phyloP scores from a whole-genome alignment of 2,113 vertebrate genomes.

The Tinamus guttatus region DNA sequence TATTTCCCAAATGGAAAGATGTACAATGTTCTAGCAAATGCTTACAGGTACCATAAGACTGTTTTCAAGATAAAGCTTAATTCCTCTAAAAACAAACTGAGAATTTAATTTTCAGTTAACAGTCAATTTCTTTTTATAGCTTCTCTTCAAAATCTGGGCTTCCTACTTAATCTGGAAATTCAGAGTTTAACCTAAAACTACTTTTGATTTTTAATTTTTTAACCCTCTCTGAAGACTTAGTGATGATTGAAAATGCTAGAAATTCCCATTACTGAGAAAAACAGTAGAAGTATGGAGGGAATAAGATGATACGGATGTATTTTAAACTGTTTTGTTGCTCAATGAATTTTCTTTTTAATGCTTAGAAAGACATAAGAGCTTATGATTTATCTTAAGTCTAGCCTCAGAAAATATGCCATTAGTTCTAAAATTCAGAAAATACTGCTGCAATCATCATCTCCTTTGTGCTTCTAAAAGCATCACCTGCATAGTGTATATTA shows the following conservation, averaged over 20 bases:
- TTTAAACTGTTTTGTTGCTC: background rate
- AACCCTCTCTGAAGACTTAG: background rate
- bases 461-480: background rate
- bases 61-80: background rate
- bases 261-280: background rate
- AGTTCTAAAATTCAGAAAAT: background rate
- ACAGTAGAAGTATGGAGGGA: background rate
- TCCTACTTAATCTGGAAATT: background rate
- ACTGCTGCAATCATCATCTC: background rate
- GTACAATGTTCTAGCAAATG: rapidly evolving
- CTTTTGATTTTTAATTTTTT: background rate
- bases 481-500: background rate
- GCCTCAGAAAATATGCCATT: background rate
- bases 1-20: background rate
- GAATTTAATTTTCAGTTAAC: background rate
- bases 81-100: background rate
- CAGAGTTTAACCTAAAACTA: background rate
- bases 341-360: background rate
- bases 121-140: background rate
- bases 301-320: background rate
- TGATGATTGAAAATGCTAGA: background rate
- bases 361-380: background rate
- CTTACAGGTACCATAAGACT: background rate
- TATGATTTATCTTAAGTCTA: background rate
- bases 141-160: background rate